These are phyloP conservation scores for Lateolabrax maculatus DNA, from an alignment of 2,797 vertebrate genomes.

Conservation along the genomic window DNA sequence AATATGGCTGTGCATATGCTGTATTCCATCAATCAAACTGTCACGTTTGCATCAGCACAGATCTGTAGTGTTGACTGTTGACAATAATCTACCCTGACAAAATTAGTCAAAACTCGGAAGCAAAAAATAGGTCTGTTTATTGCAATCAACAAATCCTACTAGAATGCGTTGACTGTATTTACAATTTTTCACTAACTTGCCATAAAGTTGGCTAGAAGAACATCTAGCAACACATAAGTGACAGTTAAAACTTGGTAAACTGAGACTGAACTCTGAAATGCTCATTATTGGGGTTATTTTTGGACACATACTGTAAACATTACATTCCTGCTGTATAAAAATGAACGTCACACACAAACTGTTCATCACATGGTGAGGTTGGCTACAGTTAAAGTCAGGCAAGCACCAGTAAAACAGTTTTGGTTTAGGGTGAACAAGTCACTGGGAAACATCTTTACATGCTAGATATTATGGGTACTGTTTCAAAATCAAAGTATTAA, in stretches of 20 bases:
- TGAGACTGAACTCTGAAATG: constrained; percentile 26
- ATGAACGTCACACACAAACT: neutral
- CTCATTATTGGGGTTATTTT: constrained; percentile 7
- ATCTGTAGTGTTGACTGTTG: constrained; percentile 45
- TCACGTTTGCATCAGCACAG: constrained; percentile 39
- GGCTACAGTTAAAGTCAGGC: neutral
- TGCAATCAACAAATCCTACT: constrained; percentile 8
- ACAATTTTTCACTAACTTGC: neutral
- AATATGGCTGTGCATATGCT: constrained; percentile 59
- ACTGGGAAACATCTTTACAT: neutral
- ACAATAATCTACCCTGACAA: constrained; percentile 42
- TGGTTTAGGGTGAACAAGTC: neutral
- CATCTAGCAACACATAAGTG: neutral
- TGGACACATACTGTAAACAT: neutral
- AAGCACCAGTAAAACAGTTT: neutral
- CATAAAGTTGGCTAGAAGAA: neutral
- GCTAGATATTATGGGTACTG: too few relatives aligned
- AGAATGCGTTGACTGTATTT: constrained; percentile 4
- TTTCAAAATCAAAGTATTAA: neutral
- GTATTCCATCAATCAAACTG: constrained; percentile 72
- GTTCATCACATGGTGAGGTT: neutral
- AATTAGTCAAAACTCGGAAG: constrained; percentile 38
- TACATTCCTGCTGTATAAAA: neutral
- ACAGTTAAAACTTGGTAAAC: constrained; percentile 17
- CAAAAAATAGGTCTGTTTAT: constrained; percentile 28